These are phyloP conservation scores for Valencia hispanica DNA, from an alignment of 2,797 vertebrate species.

Conservation along the genomic window DNA sequence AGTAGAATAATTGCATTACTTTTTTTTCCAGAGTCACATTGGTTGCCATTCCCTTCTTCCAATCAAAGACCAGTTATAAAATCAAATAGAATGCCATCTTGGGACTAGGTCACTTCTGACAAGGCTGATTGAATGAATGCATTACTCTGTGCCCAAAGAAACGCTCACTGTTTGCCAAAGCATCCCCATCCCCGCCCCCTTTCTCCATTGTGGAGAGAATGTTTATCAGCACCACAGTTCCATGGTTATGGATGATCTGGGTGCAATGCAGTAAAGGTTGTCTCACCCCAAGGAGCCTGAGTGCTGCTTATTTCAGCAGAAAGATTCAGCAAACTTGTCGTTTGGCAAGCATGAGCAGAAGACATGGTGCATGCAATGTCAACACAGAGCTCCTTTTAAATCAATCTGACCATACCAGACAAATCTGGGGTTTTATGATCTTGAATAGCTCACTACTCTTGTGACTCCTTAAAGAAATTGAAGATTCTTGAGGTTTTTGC, in stretches of 20 bases:
- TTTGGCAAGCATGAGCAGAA: conserved; percentile 70
- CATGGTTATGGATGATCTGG: conserved; percentile 73
- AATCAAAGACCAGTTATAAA: conserved; percentile 72
- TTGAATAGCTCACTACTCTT: conserved; percentile 45
- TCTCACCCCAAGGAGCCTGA: conserved; percentile 53
- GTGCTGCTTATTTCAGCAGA: conserved; percentile 77
- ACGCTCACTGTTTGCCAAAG: conserved; percentile 58
- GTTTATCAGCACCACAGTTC: conserved; percentile 60
- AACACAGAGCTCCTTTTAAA: conserved; percentile 58
- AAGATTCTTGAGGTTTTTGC: conserved; percentile 7
- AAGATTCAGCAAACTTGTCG: conserved; percentile 39
- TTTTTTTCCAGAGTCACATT: conserved; percentile 57
- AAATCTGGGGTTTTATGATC: conserved; percentile 60
- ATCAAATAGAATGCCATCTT: conserved; percentile 66
- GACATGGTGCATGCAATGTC: conserved; percentile 60
- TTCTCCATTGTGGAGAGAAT: conserved; percentile 26
- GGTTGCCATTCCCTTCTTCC: conserved; percentile 56
- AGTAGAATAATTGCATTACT: conserved; percentile 66
- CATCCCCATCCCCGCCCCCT: neutral
- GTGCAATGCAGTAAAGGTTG: conserved; percentile 43
- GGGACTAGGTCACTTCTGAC: conserved; percentile 54
- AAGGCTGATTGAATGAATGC: conserved; percentile 69
- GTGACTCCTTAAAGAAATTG: conserved; percentile 39
- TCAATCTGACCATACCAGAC: conserved; percentile 70
- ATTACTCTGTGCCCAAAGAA: conserved; percentile 61